phyloP scores from a whole-genome alignment of 2,797 vertebrate species.

The Gadopsis bispinosus region DNA sequence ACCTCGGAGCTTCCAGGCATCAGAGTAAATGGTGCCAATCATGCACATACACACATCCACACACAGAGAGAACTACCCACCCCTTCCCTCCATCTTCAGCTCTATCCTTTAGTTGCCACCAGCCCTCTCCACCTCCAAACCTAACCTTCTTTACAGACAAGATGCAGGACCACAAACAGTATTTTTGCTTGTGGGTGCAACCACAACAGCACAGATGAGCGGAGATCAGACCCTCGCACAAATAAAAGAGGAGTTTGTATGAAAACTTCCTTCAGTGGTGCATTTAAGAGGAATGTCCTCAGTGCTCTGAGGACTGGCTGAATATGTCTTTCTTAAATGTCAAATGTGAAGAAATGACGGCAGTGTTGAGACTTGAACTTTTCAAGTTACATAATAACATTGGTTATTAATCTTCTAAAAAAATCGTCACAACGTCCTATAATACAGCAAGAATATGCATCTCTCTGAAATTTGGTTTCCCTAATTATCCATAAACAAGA shows the following conservation, averaged over 20 bases:
- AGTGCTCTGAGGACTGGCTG: not conserved
- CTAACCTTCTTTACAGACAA: constrained; percentile 52
- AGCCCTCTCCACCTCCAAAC: constrained; percentile 60
- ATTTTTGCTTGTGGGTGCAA: constrained; percentile 59
- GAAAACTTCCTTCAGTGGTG: constrained; percentile 54
- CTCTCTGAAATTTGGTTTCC: not conserved
- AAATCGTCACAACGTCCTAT: not conserved
- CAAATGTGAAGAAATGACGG: constrained; percentile 34
- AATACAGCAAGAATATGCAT: not conserved
- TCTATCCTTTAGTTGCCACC: constrained; percentile 44
- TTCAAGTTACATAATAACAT: constrained; percentile 51
- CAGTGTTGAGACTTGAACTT: constrained; percentile 34
- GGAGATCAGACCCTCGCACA: constrained; percentile 48
- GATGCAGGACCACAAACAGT: constrained; percentile 12
- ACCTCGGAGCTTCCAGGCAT: constrained; percentile 71
- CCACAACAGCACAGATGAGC: constrained; percentile 32
- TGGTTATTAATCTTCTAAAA: constrained; percentile 4
- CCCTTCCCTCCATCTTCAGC: constrained; percentile 58
- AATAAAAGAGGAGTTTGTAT: constrained; percentile 51
- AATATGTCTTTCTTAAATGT: constrained; percentile 56
- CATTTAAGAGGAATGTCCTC: constrained; percentile 29
- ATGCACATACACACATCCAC: constrained; percentile 29
- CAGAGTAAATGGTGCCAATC: constrained; percentile 78
- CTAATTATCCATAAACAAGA: not conserved
- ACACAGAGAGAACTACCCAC: constrained; percentile 36